Evolutionary conservation across 2,888 invertebrate genomes (phyloP), one percentile per base, ranked within the genome.

Genomic region (Noctua comes): DNA sequence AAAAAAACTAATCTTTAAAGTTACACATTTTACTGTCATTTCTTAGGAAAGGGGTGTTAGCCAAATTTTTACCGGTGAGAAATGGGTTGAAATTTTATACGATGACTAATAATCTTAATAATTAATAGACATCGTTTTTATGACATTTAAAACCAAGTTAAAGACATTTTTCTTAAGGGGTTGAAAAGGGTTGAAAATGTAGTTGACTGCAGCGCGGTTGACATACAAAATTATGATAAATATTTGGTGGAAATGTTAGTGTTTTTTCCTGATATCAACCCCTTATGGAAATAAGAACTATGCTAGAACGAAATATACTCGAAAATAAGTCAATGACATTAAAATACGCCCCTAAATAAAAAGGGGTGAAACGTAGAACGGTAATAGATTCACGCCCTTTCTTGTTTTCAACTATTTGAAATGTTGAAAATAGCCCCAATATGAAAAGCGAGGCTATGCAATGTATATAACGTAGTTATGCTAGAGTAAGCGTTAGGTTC

Each of bases 381-480:
- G 40, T 16, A 46, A 18, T 76, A 77, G 31, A 68, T 31, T 76
- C 51, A 36, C 18, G 24, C n/a, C 31, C 4, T 16, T 69, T 68
- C 64, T 10, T 27, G n/a, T 83, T 81, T 70, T 77, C 46, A 54
- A 68, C n/a, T 21, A 54, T 8, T n/a, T 36, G 8, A 54, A 21
- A n/a, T 18, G 36, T 76, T 70, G 24, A 71, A 62, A 68, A 48
- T 69, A 27, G 79, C 83, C 86, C 83, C 86, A 86, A 74, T 64
- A 51, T 21, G 18, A 31, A 57, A 68, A 74, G 70, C 57, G 83
- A 89, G 88, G 88, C 86, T 88, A 84, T 51, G 68, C 64, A 7
- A 46, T 88, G 83, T 84, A 88, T 13, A 82, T 84, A 80, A 36
- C 10, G 71, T 88, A 88, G 88, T 77, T 80, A 73, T 84, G 84